phyloP scores from a whole-genome alignment of 2,113 vertebrate species.

The Numenius arquata region DNA sequence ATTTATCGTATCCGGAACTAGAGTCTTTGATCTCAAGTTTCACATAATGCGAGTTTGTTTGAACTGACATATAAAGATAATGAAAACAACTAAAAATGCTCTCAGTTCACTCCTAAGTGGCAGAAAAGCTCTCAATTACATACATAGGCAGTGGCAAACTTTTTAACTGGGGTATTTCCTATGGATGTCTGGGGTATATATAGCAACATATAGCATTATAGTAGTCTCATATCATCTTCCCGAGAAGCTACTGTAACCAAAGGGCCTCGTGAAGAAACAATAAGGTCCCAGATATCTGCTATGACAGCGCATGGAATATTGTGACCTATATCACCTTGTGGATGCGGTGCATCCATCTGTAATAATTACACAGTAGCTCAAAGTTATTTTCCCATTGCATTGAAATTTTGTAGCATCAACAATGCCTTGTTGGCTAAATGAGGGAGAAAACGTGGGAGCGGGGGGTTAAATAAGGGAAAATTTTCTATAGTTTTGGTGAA shows the following conservation, averaged over 20 bases:
- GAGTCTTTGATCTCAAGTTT: conserved; percentile 37
- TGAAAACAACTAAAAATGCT: neutral
- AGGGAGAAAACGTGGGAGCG: neutral
- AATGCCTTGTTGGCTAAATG: neutral
- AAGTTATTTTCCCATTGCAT: neutral
- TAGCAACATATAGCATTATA: neutral
- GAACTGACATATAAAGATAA: neutral
- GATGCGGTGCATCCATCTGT: neutral
- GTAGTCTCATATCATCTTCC: neutral
- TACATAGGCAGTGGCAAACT: neutral
- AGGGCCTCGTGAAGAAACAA: neutral
- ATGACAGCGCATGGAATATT: neutral
- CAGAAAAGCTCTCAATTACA: neutral
- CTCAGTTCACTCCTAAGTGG: neutral
- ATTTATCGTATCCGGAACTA: neutral
- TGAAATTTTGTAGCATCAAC: neutral
- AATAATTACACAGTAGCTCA: neutral
- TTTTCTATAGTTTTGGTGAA: neutral
- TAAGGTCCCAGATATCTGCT: neutral
- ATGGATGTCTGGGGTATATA: neutral
- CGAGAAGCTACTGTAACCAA: neutral
- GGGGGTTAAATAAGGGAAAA: neutral
- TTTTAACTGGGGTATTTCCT: neutral
- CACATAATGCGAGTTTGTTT: neutral
- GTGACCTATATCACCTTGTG: neutral